A percentile compares a stretch with the other conserved stretches of the same genome.
Evolutionary conservation across 2,113 vertebrate genomes (phyloP).

Genomic region (Micronycteris hirsuta): DNA sequence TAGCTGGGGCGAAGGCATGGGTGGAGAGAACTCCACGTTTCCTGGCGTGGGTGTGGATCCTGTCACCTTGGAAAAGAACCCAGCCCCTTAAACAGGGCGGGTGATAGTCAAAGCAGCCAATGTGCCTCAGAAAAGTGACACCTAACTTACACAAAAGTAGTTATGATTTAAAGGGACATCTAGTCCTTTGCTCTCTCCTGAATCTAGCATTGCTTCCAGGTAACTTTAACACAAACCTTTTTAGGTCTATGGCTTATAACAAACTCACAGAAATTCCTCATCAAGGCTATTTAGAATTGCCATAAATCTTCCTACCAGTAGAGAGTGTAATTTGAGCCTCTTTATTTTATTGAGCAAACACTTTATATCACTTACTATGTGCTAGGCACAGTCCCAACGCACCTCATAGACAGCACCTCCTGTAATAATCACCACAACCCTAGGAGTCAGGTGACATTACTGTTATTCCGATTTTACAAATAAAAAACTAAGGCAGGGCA

Average conservation of each 20-base stretch:
- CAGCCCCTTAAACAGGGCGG: not conserved
- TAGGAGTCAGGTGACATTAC: not conserved
- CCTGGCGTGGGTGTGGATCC: not conserved
- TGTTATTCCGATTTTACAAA: not conserved
- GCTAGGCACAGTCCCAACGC: not conserved
- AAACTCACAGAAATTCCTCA: not conserved
- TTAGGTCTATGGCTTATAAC: not conserved
- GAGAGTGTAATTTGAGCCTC: not conserved
- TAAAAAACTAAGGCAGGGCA: not conserved
- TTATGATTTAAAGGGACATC: not conserved
- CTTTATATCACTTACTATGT: not conserved
- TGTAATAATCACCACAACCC: not conserved
- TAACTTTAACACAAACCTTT: not conserved
- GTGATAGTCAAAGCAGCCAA: not conserved
- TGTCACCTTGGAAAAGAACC: not conserved
- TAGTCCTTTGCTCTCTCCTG: not conserved
- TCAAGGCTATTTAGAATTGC: not conserved
- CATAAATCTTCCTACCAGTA: not conserved
- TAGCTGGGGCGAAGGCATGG: not conserved
- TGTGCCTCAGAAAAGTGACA: not conserved
- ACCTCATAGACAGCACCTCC: not conserved
- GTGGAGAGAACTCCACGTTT: not conserved
- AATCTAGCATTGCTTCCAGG: not conserved
- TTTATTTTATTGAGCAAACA: not conserved
- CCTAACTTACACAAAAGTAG: not conserved